Conservation (phyloP, 2,888 invertebrate genomes). For the Junonia oenone region DNA sequence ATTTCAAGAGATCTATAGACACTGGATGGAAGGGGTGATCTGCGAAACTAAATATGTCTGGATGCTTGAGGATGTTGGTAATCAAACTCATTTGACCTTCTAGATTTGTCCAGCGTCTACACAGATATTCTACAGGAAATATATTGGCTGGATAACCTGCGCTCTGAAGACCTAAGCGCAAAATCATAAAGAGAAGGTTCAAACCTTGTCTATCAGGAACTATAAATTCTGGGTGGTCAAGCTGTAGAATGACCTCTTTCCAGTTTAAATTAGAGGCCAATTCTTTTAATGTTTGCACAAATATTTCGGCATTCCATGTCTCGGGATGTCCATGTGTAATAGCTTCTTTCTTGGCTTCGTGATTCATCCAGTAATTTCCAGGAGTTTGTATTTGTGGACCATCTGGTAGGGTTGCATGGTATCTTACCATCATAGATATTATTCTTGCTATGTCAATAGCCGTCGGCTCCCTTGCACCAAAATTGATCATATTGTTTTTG, state of each 20-base stretch:
- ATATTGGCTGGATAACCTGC: constrained; percentile 84
- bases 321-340: constrained; percentile 64
- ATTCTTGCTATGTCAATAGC: constrained; percentile 91
- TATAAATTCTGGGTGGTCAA: constrained; percentile 94
- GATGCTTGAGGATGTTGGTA: constrained; percentile 90
- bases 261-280: constrained; percentile 91
- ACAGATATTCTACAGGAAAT: constrained; percentile 94
- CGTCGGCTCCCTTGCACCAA: constrained; percentile 90
- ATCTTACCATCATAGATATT: constrained; percentile 91
- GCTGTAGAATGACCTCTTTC: constrained; percentile 94
- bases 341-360: constrained; percentile 76
- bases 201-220: constrained; percentile 93
- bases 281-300: constrained; percentile 95
- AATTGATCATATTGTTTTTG: constrained; percentile 88
- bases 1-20: constrained; percentile 92
- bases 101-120: constrained; percentile 94
- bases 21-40: constrained; percentile 94
- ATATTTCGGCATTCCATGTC: constrained; percentile 96
- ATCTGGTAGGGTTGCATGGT: constrained; percentile 82
- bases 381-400: constrained; percentile 85
- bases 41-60: constrained; percentile 96
- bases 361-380: constrained; percentile 82
- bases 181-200: constrained; percentile 88
- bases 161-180: constrained; percentile 89
- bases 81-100: constrained; percentile 96